Evolutionary conservation across 2,888 invertebrate genomes (phyloP), one percentile per base, ranked within the genome.

Genomic region (Cheilosia vernalis): DNA sequence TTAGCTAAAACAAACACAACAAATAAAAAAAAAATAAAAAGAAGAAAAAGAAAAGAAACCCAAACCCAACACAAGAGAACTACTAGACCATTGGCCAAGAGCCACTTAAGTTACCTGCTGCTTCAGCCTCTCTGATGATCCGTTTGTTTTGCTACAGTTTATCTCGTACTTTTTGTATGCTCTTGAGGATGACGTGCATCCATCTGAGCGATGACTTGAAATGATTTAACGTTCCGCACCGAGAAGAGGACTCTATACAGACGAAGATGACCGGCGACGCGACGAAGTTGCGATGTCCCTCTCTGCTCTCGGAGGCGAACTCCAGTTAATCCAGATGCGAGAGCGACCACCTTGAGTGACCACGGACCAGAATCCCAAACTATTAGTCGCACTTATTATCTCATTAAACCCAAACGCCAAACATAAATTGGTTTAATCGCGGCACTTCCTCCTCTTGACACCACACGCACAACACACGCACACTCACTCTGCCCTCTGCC

Each of bases 361-460:
- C 60, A 42, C 60, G n/a, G 44, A 10, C 15, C 40, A 66, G 88
- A 89, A n/a, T n/a, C n/a, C n/a, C n/a, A n/a, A n/a, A 90, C 90
- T 90, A 90, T 90, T 90, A 90, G 91, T 88, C 88, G 89, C 90
- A 89, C 90, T 90, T 91, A 91, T 90, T 89, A 90, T 90, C 90
- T 90, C 90, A 90, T 90, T 90, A 90, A 88, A 89, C 88, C 87
- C 88, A 90, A 88, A 89, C 88, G 87, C 88, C 88, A 66, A 55
- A 84, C 73, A 74, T 61, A 76, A 82, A 82, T 76, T 82, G 69
- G 74, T 56, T 84, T 67, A 79, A 83, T 67, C 37, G 72, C 30
- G 55, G 40, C 70, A 79, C 78, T 78, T 70, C 72, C 61, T 55
- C 27, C 49, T 66, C 19, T 44, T 37, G 63, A 67, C 61, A 69